Evolutionary conservation across 2,113 vertebrate genomes (phyloP).

Genomic region (Pterocles burchelli): DNA sequence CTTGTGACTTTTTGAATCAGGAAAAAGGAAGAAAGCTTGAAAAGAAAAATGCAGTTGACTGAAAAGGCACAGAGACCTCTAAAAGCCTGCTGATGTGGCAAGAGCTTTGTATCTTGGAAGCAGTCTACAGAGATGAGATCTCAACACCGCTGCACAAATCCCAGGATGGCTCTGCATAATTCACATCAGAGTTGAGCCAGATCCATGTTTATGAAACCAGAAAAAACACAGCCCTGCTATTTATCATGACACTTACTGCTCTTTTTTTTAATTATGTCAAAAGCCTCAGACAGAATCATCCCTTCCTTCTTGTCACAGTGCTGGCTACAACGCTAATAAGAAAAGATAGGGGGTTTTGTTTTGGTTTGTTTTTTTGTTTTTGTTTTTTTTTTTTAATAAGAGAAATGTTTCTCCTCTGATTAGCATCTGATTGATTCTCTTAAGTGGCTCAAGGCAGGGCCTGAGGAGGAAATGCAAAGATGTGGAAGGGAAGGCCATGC

Average conservation of each 20-base stretch:
- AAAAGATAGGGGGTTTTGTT: neutral
- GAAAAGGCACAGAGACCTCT: constrained; percentile 25
- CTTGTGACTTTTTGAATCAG: constrained; percentile 18
- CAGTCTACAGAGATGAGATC: constrained; percentile 26
- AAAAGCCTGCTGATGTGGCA: constrained; percentile 36
- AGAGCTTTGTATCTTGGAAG: constrained; percentile 41
- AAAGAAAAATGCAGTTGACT: neutral
- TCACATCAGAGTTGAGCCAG: constrained; percentile 43
- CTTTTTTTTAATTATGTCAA: constrained; percentile 26
- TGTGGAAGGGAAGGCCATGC: neutral
- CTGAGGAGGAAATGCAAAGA: neutral
- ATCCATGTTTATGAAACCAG: constrained; percentile 42
- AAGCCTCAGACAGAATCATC: neutral
- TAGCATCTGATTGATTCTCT: neutral
- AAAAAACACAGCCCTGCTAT: neutral
- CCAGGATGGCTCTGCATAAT: constrained; percentile 2
- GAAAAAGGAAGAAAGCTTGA: constrained; percentile 25
- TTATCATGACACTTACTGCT: constrained; percentile 2
- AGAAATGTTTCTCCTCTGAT: neutral
- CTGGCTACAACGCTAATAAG: neutral
- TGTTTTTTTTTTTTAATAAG: neutral
- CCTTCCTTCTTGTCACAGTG: neutral
- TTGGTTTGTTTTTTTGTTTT: neutral
- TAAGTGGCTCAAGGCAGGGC: neutral
- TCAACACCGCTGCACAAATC: neutral